These are phyloP conservation scores for Caenorhabditis brenneri DNA, from an alignment of 1,140 invertebrate species.

Conservation along the genomic window DNA sequence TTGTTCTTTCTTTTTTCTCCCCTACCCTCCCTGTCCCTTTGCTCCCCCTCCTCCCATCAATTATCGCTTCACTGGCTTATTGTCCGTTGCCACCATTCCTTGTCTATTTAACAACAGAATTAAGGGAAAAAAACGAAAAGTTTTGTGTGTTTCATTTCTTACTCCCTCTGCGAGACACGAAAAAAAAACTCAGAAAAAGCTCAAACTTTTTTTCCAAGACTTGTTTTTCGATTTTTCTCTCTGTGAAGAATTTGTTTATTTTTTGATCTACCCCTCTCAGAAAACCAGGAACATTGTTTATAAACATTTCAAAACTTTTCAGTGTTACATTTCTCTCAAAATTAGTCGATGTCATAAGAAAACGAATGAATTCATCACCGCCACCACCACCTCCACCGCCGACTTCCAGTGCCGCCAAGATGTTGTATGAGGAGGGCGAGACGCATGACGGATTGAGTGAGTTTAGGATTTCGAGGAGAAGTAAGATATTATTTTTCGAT, in stretches of 20 bases:
- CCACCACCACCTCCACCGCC: constrained; percentile 1
- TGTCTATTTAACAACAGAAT: constrained; percentile 41
- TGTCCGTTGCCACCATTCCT: background rate
- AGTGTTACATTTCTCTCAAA: background rate
- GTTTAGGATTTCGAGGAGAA: too few relatives aligned
- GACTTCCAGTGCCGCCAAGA: constrained; percentile 8
- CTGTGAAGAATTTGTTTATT: background rate
- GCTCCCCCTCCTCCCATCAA: background rate
- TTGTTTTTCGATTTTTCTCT: background rate
- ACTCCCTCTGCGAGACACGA: background rate
- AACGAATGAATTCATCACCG: background rate
- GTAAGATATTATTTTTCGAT: too few relatives aligned
- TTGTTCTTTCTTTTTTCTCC: background rate
- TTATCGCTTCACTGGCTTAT: background rate
- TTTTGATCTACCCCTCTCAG: background rate
- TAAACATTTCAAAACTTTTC: background rate
- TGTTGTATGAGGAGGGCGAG: constrained; percentile 12
- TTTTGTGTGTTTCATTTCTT: constrained; percentile 20
- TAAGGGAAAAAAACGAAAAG: background rate
- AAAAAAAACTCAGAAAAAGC: background rate
- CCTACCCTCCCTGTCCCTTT: background rate
- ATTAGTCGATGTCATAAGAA: background rate
- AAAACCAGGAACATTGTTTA: background rate
- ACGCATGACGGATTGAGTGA: constrained; percentile 4
- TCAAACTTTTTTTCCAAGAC: background rate